A percentile compares a stretch with the other conserved stretches of the same genome.
phyloP scores from a whole-genome alignment of 2,888 invertebrate species.

The Drosophila lutescens region DNA sequence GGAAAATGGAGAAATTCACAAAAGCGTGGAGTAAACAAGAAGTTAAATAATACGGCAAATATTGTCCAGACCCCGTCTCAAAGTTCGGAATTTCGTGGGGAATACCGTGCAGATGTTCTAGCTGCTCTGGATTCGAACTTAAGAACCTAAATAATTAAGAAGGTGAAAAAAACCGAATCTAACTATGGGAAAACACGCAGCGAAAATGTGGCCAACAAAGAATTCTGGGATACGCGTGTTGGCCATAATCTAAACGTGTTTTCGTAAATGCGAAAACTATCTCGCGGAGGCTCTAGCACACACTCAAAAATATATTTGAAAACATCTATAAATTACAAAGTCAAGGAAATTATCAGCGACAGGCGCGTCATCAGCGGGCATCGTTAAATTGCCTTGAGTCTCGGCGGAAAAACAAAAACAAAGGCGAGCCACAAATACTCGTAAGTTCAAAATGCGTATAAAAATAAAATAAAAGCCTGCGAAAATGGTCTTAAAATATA shows the following conservation, averaged over 20 bases:
- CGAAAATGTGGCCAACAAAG: slow-evolving; percentile 22
- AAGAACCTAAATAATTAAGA: background rate
- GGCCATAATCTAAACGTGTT: slow-evolving; percentile 60
- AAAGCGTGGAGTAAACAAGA: slow-evolving; percentile 29
- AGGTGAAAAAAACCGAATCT: background rate
- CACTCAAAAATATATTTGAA: slow-evolving; percentile 54
- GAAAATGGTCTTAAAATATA: slow-evolving; percentile 17
- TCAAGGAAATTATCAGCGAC: slow-evolving; percentile 74
- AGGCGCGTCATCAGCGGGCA: slow-evolving; percentile 55
- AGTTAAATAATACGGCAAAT: slow-evolving; percentile 62
- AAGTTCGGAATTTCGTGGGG: slow-evolving; percentile 26
- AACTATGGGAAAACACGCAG: slow-evolving; percentile 47
- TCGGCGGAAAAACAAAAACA: slow-evolving; percentile 35
- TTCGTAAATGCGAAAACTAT: slow-evolving; percentile 30
- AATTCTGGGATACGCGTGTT: slow-evolving; percentile 56
- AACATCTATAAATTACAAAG: slow-evolving; percentile 76
- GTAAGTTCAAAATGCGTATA: slow-evolving; percentile 29
- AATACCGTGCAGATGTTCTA: slow-evolving; percentile 44
- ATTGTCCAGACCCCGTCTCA: slow-evolving; percentile 30
- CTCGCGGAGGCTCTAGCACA: background rate
- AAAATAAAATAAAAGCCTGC: slow-evolving; percentile 6
- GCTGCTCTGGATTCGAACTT: slow-evolving; percentile 4
- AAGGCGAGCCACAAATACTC: background rate
- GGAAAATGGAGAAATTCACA: slow-evolving; percentile 11
- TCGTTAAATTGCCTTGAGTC: slow-evolving; percentile 46